These are phyloP conservation scores for Carassius gibelio DNA, from an alignment of 2,113 vertebrate species.

Conservation along the genomic window DNA sequence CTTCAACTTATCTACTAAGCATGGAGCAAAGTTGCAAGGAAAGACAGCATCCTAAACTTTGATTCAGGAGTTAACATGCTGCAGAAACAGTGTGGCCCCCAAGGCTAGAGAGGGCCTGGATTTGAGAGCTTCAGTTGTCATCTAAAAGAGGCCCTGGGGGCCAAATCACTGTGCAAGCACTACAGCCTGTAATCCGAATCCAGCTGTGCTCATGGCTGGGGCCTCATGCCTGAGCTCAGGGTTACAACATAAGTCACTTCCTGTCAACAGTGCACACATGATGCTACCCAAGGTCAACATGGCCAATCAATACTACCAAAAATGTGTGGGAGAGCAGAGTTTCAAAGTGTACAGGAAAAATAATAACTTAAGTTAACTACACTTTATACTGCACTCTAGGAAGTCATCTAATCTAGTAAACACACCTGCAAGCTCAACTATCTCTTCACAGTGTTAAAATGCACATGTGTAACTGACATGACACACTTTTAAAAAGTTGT, in stretches of 20 bases:
- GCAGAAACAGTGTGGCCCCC: not conserved
- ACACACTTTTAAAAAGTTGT: not conserved
- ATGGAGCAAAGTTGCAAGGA: too few relatives aligned
- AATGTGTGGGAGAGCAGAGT: too few relatives aligned
- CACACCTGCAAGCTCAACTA: too few relatives aligned
- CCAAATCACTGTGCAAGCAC: slow-evolving; percentile 7
- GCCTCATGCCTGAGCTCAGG: not conserved
- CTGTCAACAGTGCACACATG: slow-evolving; percentile 8
- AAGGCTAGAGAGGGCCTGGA: slow-evolving; percentile 30
- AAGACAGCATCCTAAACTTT: not conserved
- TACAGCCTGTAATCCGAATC: slow-evolving; percentile 1
- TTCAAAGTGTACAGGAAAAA: too few relatives aligned
- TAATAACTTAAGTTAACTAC: not conserved
- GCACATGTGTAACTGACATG: not conserved
- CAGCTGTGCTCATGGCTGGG: not conserved
- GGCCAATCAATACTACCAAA: not conserved
- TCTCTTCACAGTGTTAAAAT: too few relatives aligned
- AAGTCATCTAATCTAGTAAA: not conserved
- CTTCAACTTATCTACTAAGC: too few relatives aligned
- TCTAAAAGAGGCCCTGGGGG: slow-evolving; percentile 37
- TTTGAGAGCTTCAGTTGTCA: slow-evolving; percentile 46
- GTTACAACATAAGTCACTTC: slow-evolving; percentile 22
- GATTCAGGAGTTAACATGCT: not conserved
- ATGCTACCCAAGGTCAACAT: not conserved
- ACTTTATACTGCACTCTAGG: not conserved